Evolutionary conservation across 1,140 invertebrate species (phyloP).

Genomic region (Nephila pilipes): DNA sequence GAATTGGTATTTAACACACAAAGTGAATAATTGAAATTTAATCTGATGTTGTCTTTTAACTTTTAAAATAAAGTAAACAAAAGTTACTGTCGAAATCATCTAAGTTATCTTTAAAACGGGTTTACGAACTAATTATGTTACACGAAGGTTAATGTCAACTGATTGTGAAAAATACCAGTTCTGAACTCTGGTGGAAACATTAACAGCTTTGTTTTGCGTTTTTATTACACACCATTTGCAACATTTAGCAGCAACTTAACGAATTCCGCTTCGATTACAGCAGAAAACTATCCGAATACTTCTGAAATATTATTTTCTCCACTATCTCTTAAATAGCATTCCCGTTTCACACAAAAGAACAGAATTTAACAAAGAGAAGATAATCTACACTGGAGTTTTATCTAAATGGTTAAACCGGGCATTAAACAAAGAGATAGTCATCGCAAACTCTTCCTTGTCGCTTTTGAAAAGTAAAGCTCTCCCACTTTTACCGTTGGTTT

Average conservation of each 20-base stretch:
- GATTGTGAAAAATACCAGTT: too few species aligned
- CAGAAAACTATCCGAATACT: not conserved
- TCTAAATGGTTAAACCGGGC: slow-evolving; percentile 45
- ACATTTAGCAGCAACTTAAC: not conserved
- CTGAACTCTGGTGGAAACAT: too few species aligned
- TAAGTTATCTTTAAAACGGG: too few species aligned
- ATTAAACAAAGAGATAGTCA: slow-evolving; percentile 34
- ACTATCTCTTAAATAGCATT: not conserved
- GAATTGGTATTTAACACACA: too few species aligned
- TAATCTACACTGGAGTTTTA: slow-evolving; percentile 29
- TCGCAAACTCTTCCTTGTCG: not conserved
- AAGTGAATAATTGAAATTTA: too few species aligned
- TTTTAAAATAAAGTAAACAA: too few species aligned
- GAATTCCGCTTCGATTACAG: not conserved
- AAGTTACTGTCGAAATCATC: too few species aligned
- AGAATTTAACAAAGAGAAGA: slow-evolving; percentile 18
- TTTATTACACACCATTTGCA: not conserved
- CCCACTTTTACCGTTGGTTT: not conserved
- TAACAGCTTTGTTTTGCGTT: not conserved
- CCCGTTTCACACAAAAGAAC: not conserved
- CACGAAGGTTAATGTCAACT: too few species aligned
- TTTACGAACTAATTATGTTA: too few species aligned
- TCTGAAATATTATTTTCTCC: not conserved
- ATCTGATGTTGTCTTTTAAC: too few species aligned
- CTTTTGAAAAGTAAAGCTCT: slow-evolving; percentile 22